Evolutionary conservation across 2,113 vertebrate genomes (phyloP), one percentile per base, ranked within the genome.

Genomic region (Melanocharis versteri): DNA sequence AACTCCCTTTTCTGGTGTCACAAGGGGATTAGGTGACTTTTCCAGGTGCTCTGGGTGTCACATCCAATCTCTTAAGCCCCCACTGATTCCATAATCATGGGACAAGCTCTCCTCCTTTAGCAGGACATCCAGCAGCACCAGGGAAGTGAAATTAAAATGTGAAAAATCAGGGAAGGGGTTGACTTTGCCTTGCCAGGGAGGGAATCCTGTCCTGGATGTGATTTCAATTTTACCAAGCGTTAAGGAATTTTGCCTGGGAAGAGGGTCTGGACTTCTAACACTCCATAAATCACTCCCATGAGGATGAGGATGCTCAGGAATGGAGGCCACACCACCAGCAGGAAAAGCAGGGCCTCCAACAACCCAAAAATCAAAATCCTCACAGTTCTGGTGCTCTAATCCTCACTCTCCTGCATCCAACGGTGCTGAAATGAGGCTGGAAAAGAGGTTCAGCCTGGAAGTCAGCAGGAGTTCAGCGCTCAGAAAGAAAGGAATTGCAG

Each of bases 401-500:
- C 86, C 39, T 83, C 88, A 3, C 19, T 86, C 35, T 42, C 24
- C 42, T 81, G 76, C 88, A 86, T 75, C 50, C 90, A 86, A 45
- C 28, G 0, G 85, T 42, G 85, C 54, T 70, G 62, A 93, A 94
- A 95, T 69, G 66, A 95, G 83, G 79, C 62, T 83, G 72, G 71
- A 66, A 94, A 77, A 93, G 71, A 90, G 21, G 60, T 90, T 89
- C 64, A 62, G 64, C 9, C 4, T 61, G 39, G 75, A 83, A 96
- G 35, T 66, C 93, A 89, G 93, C 86, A 31, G 94, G 93, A 96
- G 80, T 39, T 62, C 70, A 8, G 57, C 5, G 2, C 61, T 93
- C 14, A 92, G 79, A 73, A 92, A 70, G 80, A 80, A 95, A 91
- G 90, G 83, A 89, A 72, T 71, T 88, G 88, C 88, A 73, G 11